Evolutionary conservation across 2,888 invertebrate genomes (phyloP).

Genomic region (Erpobdella octoculata): DNA sequence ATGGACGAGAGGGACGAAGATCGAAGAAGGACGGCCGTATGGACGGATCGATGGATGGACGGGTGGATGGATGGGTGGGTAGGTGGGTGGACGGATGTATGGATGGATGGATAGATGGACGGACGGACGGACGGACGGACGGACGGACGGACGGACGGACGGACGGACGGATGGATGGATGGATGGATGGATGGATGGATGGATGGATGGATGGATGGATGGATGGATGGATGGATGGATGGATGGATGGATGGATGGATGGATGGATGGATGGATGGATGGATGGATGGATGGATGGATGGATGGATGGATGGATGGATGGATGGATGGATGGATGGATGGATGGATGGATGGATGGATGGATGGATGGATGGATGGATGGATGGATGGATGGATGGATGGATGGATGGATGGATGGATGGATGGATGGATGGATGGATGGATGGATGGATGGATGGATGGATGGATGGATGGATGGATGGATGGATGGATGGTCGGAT

Average conservation of each 20-base stretch:
- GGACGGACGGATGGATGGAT: neutral
- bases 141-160: constrained; percentile 7
- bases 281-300: constrained; percentile 16
- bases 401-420: constrained; percentile 16
- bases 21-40: neutral
- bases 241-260: constrained; percentile 17
- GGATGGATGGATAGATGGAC: constrained; percentile 12
- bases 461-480: constrained; percentile 12
- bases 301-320: constrained; percentile 15
- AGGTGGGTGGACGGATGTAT: constrained; percentile 1
- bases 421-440: constrained; percentile 18
- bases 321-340: constrained; percentile 15
- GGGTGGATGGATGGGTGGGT: constrained; percentile 8
- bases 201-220: constrained; percentile 7
- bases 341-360: constrained; percentile 16
- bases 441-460: constrained; percentile 19
- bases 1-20: neutral
- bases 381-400: constrained; percentile 17
- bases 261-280: constrained; percentile 6
- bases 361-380: constrained; percentile 15
- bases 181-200: neutral
- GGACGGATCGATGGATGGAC: constrained; percentile 9
- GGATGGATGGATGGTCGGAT: constrained; percentile 6
- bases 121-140: constrained; percentile 6
- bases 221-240: constrained; percentile 12